Percentiles rank a stretch among this genome's conserved stretches.
phyloP scores from a whole-genome alignment of 2,113 vertebrate species.

The Proterorhinus semilunaris region DNA sequence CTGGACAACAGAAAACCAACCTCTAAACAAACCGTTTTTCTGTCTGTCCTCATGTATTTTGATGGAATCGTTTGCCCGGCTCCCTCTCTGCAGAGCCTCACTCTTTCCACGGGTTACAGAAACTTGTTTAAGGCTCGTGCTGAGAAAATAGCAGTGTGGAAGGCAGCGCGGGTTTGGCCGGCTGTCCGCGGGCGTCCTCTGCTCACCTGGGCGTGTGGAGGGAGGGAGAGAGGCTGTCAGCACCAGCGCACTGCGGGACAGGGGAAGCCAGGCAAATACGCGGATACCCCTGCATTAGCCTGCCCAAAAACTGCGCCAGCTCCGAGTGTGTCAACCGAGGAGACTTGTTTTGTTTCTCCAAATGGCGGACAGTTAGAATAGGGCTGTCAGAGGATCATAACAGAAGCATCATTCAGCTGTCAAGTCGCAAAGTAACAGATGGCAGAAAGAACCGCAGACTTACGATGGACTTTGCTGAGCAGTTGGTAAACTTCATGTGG shows the following conservation, averaged over 20 bases:
- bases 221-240: neutral
- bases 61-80: neutral
- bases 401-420: neutral
- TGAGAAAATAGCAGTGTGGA: slow-evolving; percentile 5
- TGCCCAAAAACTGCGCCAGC: neutral
- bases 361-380: neutral
- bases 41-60: neutral
- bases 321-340: neutral
- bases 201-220: slow-evolving; percentile 5
- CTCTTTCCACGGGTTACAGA: neutral
- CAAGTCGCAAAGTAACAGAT: neutral
- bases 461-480: too few relatives aligned
- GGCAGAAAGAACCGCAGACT: too few relatives aligned
- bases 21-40: too few relatives aligned
- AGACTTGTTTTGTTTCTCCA: slow-evolving; percentile 6
- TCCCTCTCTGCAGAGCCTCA: neutral
- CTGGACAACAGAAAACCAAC: neutral
- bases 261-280: neutral
- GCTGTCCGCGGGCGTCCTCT: neutral
- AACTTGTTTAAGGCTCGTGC: slow-evolving; percentile 6
- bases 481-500: too few relatives aligned
- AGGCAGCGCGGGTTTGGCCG: neutral
- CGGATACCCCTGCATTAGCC: slow-evolving; percentile 2
- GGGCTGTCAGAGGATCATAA: neutral
- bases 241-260: neutral